phyloP scores from a whole-genome alignment of 2,888 invertebrate species.

The Drosophila maculinotata region DNA sequence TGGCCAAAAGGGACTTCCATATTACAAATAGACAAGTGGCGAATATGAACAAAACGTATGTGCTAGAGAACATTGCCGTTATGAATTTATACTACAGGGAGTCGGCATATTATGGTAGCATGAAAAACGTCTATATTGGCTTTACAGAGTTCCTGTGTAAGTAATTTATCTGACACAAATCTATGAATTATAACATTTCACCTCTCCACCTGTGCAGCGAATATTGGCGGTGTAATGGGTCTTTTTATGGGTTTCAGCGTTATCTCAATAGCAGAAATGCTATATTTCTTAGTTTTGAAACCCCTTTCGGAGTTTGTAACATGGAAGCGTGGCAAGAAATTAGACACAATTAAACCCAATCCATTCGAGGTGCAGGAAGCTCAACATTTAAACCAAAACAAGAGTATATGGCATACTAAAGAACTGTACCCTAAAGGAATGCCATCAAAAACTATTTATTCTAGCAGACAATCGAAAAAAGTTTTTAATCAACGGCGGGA shows the following conservation, averaged over 20 bases:
- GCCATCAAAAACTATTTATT: neutral
- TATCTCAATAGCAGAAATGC: conserved; percentile 90
- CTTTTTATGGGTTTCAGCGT: conserved; percentile 92
- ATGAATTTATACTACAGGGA: conserved; percentile 91
- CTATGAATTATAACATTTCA: neutral
- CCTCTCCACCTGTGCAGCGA: conserved; percentile 87
- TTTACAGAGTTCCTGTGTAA: conserved; percentile 93
- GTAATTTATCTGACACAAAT: conserved; percentile 64
- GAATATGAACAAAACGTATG: conserved; percentile 63
- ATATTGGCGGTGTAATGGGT: conserved; percentile 92
- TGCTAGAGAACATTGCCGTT: conserved; percentile 88
- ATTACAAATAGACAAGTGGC: conserved; percentile 68
- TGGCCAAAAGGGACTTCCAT: conserved; percentile 63
- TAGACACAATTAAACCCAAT: neutral
- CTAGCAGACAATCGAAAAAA: neutral
- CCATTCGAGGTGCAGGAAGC: neutral
- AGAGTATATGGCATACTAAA: conserved; percentile 48
- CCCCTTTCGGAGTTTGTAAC: conserved; percentile 83
- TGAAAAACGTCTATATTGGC: conserved; percentile 92
- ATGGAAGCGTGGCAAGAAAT: conserved; percentile 41
- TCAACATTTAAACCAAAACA: neutral
- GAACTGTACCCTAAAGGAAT: conserved; percentile 67
- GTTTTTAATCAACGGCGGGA: neutral
- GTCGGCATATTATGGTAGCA: conserved; percentile 89
- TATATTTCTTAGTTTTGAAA: conserved; percentile 89